phyloP scores from a whole-genome alignment of 2,888 invertebrate species.

The Opisthograptis luteolata region DNA sequence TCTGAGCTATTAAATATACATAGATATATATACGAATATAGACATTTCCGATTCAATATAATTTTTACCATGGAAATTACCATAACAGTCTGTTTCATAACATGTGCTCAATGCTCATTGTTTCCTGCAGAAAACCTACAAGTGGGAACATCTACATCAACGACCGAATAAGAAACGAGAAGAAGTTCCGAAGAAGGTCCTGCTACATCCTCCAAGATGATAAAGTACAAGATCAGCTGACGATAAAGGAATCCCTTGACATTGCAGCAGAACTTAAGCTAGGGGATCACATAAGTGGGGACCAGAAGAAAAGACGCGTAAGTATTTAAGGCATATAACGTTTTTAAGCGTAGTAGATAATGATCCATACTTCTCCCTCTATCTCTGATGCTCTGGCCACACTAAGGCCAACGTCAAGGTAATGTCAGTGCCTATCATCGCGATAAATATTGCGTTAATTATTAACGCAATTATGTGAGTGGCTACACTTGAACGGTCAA shows the following conservation, averaged over 20 bases:
- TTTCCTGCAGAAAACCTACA: slow-evolving; percentile 68
- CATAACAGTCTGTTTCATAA: background rate
- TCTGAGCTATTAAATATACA: no score
- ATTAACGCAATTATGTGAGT: no score
- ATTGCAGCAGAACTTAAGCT: slow-evolving; percentile 95
- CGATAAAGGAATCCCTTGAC: slow-evolving; percentile 93
- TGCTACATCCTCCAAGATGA: slow-evolving; percentile 97
- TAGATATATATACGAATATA: no score
- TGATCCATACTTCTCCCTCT: no score
- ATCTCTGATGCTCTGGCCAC: no score
- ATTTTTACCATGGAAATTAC: no score
- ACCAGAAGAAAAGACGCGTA: slow-evolving; percentile 88
- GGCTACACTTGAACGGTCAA: no score
- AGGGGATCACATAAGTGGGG: slow-evolving; percentile 84
- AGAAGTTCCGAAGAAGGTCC: slow-evolving; percentile 88
- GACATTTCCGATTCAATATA: no score
- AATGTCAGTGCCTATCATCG: no score
- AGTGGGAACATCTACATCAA: slow-evolving; percentile 90
- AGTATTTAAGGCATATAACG: slow-evolving; percentile 35
- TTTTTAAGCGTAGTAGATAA: background rate
- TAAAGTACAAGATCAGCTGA: slow-evolving; percentile 91
- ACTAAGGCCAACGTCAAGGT: no score
- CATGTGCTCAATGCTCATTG: background rate
- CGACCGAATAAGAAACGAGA: slow-evolving; percentile 86
- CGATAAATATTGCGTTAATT: no score